Evolutionary conservation across 1,140 invertebrate species (phyloP), one percentile per base, ranked within the genome.

Genomic region (Tyrophagus putrescentiae): DNA sequence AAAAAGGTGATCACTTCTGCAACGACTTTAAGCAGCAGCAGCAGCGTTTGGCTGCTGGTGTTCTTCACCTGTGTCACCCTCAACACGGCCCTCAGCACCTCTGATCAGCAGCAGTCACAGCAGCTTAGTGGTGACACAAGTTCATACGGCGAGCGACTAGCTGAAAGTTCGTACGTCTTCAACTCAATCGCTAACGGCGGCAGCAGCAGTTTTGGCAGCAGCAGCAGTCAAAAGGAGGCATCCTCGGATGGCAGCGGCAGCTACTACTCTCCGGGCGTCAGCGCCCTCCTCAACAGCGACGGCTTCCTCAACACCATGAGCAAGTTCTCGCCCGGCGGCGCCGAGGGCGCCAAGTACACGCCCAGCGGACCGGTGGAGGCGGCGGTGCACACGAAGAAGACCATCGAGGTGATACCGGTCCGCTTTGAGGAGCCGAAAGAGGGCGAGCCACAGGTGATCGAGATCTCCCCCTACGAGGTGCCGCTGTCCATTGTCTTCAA

Each of bases 401-500:
- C 57, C 16, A 7, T 59, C 27, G 57, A 59, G 36, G 57, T 59
- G 33, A 59, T 59, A 33, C 57, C 57, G 13, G 36, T 44, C 18
- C 7, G 25, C 34, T 56, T 60, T 16, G 31, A 60, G 41, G 45
- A 60, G 18, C 11, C 7, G 16, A 58, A 58, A 57, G 29, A 60
- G 34, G 29, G 39, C 18, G 59, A 54, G 39, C 59, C 59, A 32
- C 59, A 50, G 54, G 29, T 60, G 23, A 60, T 53, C 32, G 48
- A 60, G 31, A 60, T 60, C 11, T 29, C 59, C 34, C 39, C 57
- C 29, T 42, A 44, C 13, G 25, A 41, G 32, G 39, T 59, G 23
- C 57, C 57, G 4, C 39, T 59, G 31, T 28, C 25, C n/a, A 28
- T 59, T 44, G 25, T 44, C 7, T 59, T 59, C 23, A 59, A 44